phyloP scores from a whole-genome alignment of 2,113 vertebrate species.

The Dendrocopos noguchii region DNA sequence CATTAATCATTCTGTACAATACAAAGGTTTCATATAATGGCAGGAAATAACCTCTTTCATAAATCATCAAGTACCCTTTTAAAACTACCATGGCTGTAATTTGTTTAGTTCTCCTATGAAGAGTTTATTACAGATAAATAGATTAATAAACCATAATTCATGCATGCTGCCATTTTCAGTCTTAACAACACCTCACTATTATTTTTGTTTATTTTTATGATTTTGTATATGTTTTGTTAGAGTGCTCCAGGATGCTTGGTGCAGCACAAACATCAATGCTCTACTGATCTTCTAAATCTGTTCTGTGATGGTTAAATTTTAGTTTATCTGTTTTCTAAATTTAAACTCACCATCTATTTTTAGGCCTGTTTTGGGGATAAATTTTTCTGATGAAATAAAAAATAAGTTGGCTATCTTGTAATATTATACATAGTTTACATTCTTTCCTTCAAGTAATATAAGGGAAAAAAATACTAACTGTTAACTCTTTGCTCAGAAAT shows the following conservation, averaged over 20 bases:
- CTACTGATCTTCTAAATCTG: background rate
- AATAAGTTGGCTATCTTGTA: background rate
- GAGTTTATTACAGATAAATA: background rate
- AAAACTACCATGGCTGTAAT: background rate
- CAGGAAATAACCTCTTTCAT: background rate
- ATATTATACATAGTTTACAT: background rate
- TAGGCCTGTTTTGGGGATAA: background rate
- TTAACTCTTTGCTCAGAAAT: slow-evolving; percentile 82
- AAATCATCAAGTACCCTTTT: background rate
- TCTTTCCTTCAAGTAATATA: background rate
- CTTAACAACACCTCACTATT: background rate
- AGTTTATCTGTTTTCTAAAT: background rate
- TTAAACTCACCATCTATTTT: background rate
- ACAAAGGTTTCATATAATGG: background rate
- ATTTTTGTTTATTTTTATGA: background rate
- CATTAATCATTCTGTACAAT: background rate
- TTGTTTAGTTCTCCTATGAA: background rate
- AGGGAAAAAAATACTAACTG: slow-evolving; percentile 75
- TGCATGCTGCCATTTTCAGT: background rate
- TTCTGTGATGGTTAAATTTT: background rate
- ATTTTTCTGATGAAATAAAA: background rate
- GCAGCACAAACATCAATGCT: background rate
- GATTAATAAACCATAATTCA: background rate
- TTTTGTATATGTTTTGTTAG: background rate
- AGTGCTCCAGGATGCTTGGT: background rate